These are phyloP conservation scores for Patella pellucida DNA, from an alignment of 2,888 invertebrate genomes.

Conservation along the genomic window DNA sequence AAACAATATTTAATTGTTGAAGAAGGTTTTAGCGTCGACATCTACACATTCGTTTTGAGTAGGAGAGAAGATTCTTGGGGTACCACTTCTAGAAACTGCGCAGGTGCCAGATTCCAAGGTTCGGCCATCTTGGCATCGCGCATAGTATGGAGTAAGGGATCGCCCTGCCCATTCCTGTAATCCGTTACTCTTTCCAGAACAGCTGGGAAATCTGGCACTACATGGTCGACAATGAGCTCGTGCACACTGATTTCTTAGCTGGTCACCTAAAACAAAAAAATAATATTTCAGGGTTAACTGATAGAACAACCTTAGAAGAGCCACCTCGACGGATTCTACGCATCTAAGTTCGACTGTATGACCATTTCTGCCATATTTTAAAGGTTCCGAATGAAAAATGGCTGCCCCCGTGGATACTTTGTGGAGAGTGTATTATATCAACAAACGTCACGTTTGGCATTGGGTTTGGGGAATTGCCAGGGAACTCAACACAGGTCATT, in stretches of 20 bases:
- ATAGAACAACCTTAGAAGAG: too few species aligned
- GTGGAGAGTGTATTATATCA: too few species aligned
- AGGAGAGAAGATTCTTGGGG: background rate
- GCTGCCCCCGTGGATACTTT: too few species aligned
- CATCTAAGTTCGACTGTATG: too few species aligned
- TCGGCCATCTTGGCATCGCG: background rate
- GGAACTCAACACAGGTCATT: too few species aligned
- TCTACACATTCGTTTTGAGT: background rate
- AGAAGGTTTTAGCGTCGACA: background rate
- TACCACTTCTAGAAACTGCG: background rate
- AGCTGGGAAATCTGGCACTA: background rate
- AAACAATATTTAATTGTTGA: background rate
- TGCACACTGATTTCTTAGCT: background rate
- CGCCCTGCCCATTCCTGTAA: background rate
- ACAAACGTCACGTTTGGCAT: too few species aligned
- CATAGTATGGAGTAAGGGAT: background rate
- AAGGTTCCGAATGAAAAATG: too few species aligned
- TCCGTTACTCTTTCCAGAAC: background rate
- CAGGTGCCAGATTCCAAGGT: background rate
- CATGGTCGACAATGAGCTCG: background rate
- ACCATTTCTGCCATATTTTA: too few species aligned
- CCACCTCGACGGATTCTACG: too few species aligned
- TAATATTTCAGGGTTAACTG: too few species aligned
- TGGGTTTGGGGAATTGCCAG: too few species aligned
- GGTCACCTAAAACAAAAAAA: background rate